Evolutionary conservation across 2,113 vertebrate species (phyloP).

Genomic region (Scytalopus superciliaris): DNA sequence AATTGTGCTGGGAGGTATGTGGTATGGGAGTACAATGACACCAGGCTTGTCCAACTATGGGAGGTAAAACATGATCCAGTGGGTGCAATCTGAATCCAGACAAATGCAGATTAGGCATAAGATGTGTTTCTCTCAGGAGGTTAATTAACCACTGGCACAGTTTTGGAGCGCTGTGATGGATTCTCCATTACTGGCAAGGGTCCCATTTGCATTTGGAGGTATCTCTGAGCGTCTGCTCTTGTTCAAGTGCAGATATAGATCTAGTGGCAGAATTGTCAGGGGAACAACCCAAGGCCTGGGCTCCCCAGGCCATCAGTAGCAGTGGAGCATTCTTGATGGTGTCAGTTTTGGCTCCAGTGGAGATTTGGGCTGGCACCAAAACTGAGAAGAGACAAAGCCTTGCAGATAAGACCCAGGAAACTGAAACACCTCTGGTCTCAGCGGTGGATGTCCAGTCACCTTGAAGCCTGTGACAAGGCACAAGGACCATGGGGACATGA

Average conservation of each 20-base stretch:
- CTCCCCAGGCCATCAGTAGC: not conserved
- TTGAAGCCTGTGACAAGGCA: not conserved
- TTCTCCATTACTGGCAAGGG: constrained; percentile 7
- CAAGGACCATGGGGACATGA: fast-evolving
- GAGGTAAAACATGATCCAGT: not conserved
- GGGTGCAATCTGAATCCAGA: not conserved
- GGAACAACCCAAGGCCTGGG: not conserved
- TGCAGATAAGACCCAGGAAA: not conserved
- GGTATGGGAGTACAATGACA: not conserved
- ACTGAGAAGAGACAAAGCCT: not conserved
- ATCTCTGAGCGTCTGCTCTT: not conserved
- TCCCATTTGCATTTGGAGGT: not conserved
- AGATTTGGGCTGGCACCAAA: not conserved
- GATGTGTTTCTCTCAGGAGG: not conserved
- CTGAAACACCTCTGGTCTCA: not conserved
- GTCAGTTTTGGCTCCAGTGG: not conserved
- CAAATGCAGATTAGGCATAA: not conserved
- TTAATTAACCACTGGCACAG: constrained; percentile 13
- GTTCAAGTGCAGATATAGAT: not conserved
- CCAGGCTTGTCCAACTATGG: not conserved
- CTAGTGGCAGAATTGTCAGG: not conserved
- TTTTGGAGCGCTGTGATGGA: not conserved
- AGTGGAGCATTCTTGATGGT: not conserved
- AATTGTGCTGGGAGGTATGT: not conserved
- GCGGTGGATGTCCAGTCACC: not conserved